These are phyloP conservation scores for Heterodera filipjevi DNA, from an alignment of 2,888 invertebrate genomes.

Conservation along the genomic window DNA sequence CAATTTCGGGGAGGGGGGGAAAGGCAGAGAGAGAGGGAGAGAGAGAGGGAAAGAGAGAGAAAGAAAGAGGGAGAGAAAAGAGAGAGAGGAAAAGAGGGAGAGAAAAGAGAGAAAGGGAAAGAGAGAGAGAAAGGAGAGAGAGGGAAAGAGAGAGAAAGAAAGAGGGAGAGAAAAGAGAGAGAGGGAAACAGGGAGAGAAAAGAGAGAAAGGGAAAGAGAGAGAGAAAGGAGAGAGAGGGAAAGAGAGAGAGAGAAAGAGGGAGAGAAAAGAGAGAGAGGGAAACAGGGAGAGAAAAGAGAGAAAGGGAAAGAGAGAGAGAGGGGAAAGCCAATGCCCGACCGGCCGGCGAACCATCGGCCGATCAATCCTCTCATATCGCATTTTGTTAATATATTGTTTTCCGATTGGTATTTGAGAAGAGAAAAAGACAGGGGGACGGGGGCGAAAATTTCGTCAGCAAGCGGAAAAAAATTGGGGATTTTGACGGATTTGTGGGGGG, in stretches of 20 bases:
- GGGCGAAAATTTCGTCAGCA: background rate
- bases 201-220: too few species aligned
- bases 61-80: background rate
- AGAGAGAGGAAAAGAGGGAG: background rate
- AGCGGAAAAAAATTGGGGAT: background rate
- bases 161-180: too few species aligned
- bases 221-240: too few species aligned
- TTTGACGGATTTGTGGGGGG: constrained; percentile 12
- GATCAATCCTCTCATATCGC: background rate
- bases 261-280: background rate
- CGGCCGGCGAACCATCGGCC: background rate
- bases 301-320: too few species aligned
- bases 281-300: background rate
- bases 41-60: background rate
- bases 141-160: too few species aligned
- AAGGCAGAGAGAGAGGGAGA: background rate
- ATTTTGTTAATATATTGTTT: constrained; percentile 2
- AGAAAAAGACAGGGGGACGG: background rate
- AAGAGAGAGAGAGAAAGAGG: background rate
- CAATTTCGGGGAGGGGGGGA: background rate
- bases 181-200: too few species aligned
- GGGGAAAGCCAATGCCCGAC: background rate
- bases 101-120: too few species aligned
- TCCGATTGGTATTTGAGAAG: background rate
- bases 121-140: too few species aligned